phyloP scores from a whole-genome alignment of 2,797 vertebrate species.

The Rhincodon typus region DNA sequence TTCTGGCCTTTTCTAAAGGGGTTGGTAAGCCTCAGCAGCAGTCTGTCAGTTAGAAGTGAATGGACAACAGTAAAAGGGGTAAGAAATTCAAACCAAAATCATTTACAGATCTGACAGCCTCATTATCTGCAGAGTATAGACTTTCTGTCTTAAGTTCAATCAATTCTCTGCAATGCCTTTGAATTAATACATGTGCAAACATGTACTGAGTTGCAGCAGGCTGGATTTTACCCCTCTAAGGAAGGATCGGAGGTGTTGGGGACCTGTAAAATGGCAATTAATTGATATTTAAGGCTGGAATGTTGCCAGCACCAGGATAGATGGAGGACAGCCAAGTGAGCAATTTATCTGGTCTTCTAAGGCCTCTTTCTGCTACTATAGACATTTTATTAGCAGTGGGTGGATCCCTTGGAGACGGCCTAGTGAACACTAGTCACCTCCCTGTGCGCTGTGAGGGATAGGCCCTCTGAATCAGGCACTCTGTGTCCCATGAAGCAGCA shows the following conservation, averaged over 20 bases:
- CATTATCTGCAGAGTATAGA: background rate
- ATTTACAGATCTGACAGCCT: background rate
- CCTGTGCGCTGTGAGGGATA: background rate
- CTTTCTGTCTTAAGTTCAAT: background rate
- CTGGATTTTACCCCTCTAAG: too few species aligned
- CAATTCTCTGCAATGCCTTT: background rate
- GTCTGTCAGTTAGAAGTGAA: background rate
- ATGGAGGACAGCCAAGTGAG: too few species aligned
- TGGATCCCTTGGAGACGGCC: background rate
- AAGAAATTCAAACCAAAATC: background rate
- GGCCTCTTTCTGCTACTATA: background rate
- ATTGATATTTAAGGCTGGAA: too few species aligned
- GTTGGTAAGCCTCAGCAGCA: background rate
- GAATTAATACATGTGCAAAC: conserved; percentile 12
- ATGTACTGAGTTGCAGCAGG: background rate
- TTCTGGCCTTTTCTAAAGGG: background rate
- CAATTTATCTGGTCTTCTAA: background rate
- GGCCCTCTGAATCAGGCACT: background rate
- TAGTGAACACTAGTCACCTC: background rate
- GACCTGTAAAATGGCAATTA: too few species aligned
- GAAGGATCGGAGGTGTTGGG: too few species aligned
- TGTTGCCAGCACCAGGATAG: too few species aligned
- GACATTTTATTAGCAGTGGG: background rate
- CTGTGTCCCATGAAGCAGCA: background rate
- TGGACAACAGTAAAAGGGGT: background rate